Evolutionary conservation across 2,113 vertebrate genomes (phyloP), one percentile per base, ranked within the genome.

Genomic region (Chaetodon trifascialis): DNA sequence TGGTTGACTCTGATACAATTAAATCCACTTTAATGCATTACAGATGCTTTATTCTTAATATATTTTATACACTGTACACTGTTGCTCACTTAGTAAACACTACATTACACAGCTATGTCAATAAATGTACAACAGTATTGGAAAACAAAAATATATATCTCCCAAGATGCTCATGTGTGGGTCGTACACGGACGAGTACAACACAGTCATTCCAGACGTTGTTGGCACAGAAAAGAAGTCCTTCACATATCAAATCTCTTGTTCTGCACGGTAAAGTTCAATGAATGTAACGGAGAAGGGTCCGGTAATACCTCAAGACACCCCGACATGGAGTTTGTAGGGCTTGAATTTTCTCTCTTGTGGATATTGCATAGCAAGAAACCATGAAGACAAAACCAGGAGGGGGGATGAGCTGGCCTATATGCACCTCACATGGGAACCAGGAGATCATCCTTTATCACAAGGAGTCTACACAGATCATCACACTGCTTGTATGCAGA

Each of bases 1-100:
- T 56, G n/a, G 11, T 42, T 3, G 19, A 86, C 60, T 60, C 36
- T 46, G 51, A 25, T 4, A 84, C 55, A 86, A 89, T 34, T 51
- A 79, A 77, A 82, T 77, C 60, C 38, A 71, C 25, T 72, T 85
- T 82, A 90, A 89, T 72, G 83, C 94, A 94, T 92, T 89, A 86
- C 86, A 88, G 85, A 93, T 86, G 91, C 86, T 94, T 93, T 94
- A 94, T 94, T 94, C 85, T 90, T 93, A 79, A 89, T 91, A 93
- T 90, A 84, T 93, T 95, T 96, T 30, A 90, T 95, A 96, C 94
- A 96, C 96, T 96, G 94, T 96, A 96, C 95, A 96, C 88, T 86
- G 86, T 90, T 93, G 88, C 92, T 94, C 92, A 95, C 89, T 94
- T 95, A 94, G 92, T 94, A 94, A 94, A 95, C 93, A 96, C 94